These are phyloP conservation scores for Teleopsis dalmanni DNA, from an alignment of 1,140 invertebrate genomes.

Conservation along the genomic window DNA sequence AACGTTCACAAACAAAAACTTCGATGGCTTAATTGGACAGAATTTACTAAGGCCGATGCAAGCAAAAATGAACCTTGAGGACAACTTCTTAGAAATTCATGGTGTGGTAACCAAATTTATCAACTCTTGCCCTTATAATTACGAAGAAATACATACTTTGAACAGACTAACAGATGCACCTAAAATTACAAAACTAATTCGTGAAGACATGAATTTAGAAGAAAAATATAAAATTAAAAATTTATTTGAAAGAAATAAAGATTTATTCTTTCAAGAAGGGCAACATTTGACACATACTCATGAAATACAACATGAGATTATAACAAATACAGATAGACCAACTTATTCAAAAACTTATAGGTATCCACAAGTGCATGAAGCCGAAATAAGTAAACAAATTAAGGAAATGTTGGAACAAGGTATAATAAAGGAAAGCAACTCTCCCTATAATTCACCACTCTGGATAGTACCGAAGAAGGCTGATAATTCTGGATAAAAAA, in stretches of 20 bases:
- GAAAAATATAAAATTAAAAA: background rate
- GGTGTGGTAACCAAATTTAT: background rate
- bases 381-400: conserved; percentile 38
- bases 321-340: conserved; percentile 16
- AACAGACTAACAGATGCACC: background rate
- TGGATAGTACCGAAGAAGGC: conserved; percentile 42
- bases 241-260: background rate
- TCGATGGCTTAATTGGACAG: conserved; percentile 4
- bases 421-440: conserved; percentile 34
- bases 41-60: conserved; percentile 4
- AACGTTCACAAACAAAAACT: background rate
- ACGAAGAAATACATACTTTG: background rate
- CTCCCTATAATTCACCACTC: conserved; percentile 33
- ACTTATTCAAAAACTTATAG: conserved; percentile 26
- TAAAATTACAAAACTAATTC: background rate
- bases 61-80: conserved; percentile 2
- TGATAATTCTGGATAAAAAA: conserved; percentile 29
- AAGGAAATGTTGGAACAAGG: conserved; percentile 38
- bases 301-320: conserved; percentile 24
- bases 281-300: conserved; percentile 2
- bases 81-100: conserved; percentile 2
- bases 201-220: background rate
- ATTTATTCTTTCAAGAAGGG: conserved; percentile 6
- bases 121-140: conserved; percentile 1
- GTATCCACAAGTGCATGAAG: conserved; percentile 35